phyloP scores from a whole-genome alignment of 2,888 invertebrate species.

The Isoperla grammatica region DNA sequence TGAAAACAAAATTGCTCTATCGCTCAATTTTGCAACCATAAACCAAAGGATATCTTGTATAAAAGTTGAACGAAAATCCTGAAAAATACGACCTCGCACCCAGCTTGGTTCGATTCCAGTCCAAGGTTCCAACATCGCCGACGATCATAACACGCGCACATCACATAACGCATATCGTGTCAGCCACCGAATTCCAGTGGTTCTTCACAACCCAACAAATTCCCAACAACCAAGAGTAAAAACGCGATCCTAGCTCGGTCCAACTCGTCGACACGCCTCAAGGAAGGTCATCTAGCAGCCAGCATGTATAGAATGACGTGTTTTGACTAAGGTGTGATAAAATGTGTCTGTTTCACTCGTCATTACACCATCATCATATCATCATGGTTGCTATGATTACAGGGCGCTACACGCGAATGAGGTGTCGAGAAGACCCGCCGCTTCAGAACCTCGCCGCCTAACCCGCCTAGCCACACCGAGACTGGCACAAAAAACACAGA shows the following conservation, averaged over 20 bases:
- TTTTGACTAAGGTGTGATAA: slow-evolving; percentile 44
- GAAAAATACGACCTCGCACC: too few relatives aligned
- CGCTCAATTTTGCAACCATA: too few relatives aligned
- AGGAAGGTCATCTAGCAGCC: too few relatives aligned
- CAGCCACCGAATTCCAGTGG: too few relatives aligned
- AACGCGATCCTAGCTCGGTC: neutral
- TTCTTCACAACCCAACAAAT: neutral
- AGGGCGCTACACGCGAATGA: slow-evolving; percentile 40
- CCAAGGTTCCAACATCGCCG: too few relatives aligned
- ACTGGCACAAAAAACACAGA: neutral
- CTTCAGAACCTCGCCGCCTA: slow-evolving; percentile 2
- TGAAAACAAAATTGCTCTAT: too few relatives aligned
- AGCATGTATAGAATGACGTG: too few relatives aligned
- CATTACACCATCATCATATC: slow-evolving; percentile 46
- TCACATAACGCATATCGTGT: too few relatives aligned
- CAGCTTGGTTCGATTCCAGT: too few relatives aligned
- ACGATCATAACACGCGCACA: too few relatives aligned
- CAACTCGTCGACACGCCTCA: neutral
- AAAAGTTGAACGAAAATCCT: too few relatives aligned
- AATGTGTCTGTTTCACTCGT: slow-evolving; percentile 44
- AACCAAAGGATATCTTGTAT: too few relatives aligned
- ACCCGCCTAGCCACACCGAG: neutral
- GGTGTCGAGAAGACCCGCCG: slow-evolving; percentile 17
- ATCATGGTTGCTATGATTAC: slow-evolving; percentile 47
- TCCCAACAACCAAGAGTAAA: neutral